Evolutionary conservation across 2,113 vertebrate species (phyloP), one percentile per base, ranked within the genome.

Genomic region (Castor canadensis): DNA sequence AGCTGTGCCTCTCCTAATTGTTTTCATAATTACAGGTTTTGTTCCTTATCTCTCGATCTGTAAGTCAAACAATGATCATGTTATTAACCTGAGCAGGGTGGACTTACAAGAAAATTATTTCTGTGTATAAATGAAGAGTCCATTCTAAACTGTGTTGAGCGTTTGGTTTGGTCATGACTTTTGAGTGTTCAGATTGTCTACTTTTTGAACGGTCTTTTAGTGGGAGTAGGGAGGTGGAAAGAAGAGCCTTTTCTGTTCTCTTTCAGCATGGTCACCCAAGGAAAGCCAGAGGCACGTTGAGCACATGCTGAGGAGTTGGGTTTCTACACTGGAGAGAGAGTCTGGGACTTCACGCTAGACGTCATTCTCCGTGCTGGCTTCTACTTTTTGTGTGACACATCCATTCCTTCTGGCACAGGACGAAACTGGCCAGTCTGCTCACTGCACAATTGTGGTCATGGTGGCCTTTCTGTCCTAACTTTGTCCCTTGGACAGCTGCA

Each of bases 31-130:
- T 95, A 79, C 54, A 62, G 66, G 47, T 87, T 64, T 71, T 64
- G 38, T 52, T 71, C 28, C 35, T 88, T 81, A 79, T 91, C 73
- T 96, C 38, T 88, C 60, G 40, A n/a, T n/a, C n/a, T n/a, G n/a
- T n/a, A n/a, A n/a, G n/a, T n/a, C n/a, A n/a, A n/a, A n/a, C n/a
- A n/a, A n/a, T n/a, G n/a, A 30, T 52, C 28, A 22, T 64, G 10
- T 43, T 86, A 43, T 49, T 87, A 87, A 72, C 20, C n/a, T 45
- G 11, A 24, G 71, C 54, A 76, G 22, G 22, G 54, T 92, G 13
- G 47, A n/a, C 5, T 89, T 89, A 12, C 30, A 47, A 67, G 7
- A 58, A 75, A 83, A 72, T 64, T 79, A 15, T 91, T 90, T 87
- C 75, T 64, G 24, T 56, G 56, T 26, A 11, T 60, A 35, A 83